Conservation (phyloP, 2,113 vertebrate genomes). For the Cinclus cinclus region DNA sequence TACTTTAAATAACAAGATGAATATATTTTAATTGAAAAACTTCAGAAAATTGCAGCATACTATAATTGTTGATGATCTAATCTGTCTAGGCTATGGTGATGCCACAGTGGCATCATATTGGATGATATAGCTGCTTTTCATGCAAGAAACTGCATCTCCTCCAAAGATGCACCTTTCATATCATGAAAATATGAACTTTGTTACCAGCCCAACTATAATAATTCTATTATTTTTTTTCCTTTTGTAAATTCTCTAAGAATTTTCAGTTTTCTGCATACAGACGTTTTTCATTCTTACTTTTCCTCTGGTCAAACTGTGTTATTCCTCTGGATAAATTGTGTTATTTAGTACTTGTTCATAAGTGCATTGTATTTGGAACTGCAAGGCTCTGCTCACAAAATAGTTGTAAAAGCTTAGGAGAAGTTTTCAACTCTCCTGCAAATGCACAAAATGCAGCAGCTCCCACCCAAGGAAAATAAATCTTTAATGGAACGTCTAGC, state of each 20-base stretch:
- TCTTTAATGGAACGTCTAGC: neutral
- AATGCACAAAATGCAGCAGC: neutral
- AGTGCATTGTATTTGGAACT: neutral
- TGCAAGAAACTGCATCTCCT: neutral
- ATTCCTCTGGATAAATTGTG: neutral
- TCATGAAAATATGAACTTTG: neutral
- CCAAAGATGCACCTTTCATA: neutral
- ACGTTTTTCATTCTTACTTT: neutral
- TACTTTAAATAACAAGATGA: neutral
- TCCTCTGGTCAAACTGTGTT: neutral
- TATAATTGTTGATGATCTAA: neutral
- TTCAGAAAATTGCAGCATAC: neutral
- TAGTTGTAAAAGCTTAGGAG: neutral
- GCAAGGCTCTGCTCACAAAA: neutral
- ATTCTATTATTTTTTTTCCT: neutral
- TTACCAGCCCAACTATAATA: neutral
- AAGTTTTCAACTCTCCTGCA: neutral
- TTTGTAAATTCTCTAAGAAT: neutral
- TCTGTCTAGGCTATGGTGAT: neutral
- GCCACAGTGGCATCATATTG: neutral
- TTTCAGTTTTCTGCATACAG: neutral
- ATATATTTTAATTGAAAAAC: conserved; percentile 10
- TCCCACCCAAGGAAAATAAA: neutral
- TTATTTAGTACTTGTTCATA: neutral
- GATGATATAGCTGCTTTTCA: neutral